These are phyloP conservation scores for Pantala flavescens DNA, from an alignment of 1,140 invertebrate species.

Conservation along the genomic window DNA sequence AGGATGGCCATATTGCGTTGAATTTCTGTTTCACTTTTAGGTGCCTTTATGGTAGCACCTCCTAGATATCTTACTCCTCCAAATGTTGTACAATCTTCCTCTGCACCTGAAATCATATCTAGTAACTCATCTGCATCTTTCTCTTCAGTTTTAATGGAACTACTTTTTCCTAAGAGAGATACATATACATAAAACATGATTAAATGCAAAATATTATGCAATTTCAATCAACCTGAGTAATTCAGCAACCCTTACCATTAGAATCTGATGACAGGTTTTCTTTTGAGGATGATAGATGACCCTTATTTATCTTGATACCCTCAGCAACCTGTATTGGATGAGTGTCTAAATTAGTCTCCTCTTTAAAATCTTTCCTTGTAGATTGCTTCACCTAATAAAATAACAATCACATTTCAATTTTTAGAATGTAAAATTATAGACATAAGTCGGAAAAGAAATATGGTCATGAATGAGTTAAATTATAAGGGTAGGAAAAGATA, in stretches of 20 bases:
- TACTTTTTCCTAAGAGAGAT: conserved; percentile 59
- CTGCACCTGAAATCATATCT: conserved; percentile 50
- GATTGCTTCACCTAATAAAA: too few species aligned
- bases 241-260: conserved; percentile 33
- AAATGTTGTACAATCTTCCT: conserved; percentile 83
- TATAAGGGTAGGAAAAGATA: too few species aligned
- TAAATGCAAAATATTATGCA: conserved; percentile 15
- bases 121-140: conserved; percentile 46
- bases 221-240: conserved; percentile 35
- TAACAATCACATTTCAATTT: too few species aligned
- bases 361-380: too few species aligned
- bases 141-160: conserved; percentile 63
- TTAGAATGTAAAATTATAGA: too few species aligned
- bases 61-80: conserved; percentile 91
- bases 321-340: too few species aligned
- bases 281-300: conserved; percentile 8
- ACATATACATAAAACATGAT: too few species aligned
- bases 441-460: too few species aligned
- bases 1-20: conserved; percentile 87
- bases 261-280: conserved; percentile 21
- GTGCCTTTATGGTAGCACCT: conserved; percentile 82
- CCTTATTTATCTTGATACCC: too few species aligned
- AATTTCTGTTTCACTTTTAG: conserved; percentile 90
- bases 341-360: too few species aligned
- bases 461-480: too few species aligned